Evolutionary conservation across 2,797 vertebrate genomes (phyloP).

Genomic region (Lacerta viridis): DNA sequence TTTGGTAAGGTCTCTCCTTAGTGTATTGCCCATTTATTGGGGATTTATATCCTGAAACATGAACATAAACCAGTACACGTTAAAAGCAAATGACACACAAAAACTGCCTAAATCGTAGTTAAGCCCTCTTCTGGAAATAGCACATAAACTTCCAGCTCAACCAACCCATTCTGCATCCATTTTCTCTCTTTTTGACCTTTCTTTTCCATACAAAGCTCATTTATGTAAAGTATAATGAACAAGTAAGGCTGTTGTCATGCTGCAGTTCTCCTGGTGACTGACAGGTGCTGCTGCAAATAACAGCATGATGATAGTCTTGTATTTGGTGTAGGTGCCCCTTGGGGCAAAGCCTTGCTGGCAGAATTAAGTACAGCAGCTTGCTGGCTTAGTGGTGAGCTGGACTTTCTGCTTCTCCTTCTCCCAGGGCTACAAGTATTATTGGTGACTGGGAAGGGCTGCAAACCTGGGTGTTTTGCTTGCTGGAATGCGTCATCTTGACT

Average conservation of each 20-base stretch:
- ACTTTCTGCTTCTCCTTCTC: background rate
- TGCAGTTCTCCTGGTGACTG: no score
- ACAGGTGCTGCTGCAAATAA: no score
- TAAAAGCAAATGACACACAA: background rate
- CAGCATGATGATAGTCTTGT: background rate
- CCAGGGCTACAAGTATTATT: background rate
- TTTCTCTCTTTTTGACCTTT: background rate
- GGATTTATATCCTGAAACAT: background rate
- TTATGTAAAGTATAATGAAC: no score
- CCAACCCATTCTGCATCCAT: background rate
- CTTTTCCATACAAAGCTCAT: background rate
- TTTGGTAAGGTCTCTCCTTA: conserved; percentile 86
- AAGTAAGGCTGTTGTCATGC: no score
- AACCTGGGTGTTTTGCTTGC: background rate
- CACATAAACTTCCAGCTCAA: background rate
- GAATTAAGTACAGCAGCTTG: background rate
- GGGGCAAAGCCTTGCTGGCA: background rate
- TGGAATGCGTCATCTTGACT: background rate
- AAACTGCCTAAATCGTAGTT: no score
- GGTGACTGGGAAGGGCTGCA: background rate
- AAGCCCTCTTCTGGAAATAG: background rate
- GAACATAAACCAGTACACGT: background rate
- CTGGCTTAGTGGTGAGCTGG: background rate
- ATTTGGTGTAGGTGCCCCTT: background rate
- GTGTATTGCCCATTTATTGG: fast-evolving